These are phyloP conservation scores for Pyrgilauda ruficollis DNA, from an alignment of 2,113 vertebrate genomes.

Conservation along the genomic window DNA sequence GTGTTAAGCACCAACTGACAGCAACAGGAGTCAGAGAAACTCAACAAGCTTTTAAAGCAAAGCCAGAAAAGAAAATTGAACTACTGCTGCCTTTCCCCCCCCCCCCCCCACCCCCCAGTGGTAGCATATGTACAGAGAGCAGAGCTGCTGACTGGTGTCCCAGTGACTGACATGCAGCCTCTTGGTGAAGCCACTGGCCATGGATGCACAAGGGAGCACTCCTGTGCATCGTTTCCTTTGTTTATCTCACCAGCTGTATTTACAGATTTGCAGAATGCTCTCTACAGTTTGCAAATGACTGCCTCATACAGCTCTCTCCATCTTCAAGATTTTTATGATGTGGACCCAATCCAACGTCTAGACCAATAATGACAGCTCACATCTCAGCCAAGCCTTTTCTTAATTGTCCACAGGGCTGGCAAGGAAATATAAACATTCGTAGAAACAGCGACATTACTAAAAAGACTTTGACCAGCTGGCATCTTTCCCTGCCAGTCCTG, in stretches of 20 bases:
- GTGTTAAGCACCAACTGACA: constrained; percentile 11
- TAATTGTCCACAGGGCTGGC: constrained; percentile 69
- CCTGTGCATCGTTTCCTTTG: neutral
- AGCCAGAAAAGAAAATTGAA: neutral
- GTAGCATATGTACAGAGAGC: neutral
- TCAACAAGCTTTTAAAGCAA: constrained; percentile 19
- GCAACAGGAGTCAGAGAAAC: neutral
- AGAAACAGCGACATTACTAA: neutral
- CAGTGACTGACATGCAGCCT: neutral
- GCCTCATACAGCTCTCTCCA: neutral
- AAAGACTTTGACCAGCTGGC: constrained; percentile 36
- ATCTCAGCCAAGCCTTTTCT: constrained; percentile 64
- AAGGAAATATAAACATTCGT: constrained; percentile 39
- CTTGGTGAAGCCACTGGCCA: neutral
- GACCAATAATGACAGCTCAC: constrained; percentile 68
- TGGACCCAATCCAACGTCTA: constrained; percentile 55
- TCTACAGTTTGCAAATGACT: neutral
- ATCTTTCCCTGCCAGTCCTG: constrained; percentile 37
- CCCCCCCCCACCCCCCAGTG: neutral
- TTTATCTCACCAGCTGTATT: neutral
- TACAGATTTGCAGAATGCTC: neutral
- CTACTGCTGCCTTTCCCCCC: neutral
- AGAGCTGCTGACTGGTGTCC: neutral
- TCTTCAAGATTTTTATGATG: constrained; percentile 45
- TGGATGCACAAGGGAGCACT: neutral